phyloP scores from a whole-genome alignment of 2,113 vertebrate genomes.

The Columbina picui region DNA sequence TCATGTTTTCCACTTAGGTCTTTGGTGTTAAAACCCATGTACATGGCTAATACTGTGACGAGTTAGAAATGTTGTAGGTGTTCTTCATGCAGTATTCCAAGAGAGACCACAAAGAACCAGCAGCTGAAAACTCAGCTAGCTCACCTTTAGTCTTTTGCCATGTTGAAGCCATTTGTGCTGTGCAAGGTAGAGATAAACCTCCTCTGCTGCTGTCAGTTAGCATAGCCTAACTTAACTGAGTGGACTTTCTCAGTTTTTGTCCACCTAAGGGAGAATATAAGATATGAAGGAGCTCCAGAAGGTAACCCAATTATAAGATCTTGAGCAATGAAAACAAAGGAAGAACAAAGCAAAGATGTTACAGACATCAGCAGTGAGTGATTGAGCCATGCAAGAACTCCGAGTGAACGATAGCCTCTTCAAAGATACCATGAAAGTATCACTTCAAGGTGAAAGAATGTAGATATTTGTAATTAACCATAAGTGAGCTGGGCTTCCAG shows the following conservation, averaged over 20 bases:
- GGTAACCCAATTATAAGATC: background rate
- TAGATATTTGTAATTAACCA: background rate
- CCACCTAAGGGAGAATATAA: background rate
- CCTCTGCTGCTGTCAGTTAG: constrained; percentile 15
- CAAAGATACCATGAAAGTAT: background rate
- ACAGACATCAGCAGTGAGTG: background rate
- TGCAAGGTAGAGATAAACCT: constrained; percentile 8
- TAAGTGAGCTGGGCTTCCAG: background rate
- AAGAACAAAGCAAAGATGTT: background rate
- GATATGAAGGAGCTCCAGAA: background rate
- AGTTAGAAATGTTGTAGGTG: constrained; percentile 57
- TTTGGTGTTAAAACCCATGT: constrained; percentile 74
- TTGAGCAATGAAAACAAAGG: background rate
- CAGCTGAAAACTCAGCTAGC: constrained; percentile 3
- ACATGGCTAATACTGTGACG: constrained; percentile 69
- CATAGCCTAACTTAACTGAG: background rate
- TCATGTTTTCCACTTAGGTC: constrained; percentile 61
- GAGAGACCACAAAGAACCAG: constrained; percentile 32
- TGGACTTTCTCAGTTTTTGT: background rate
- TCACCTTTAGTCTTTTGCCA: constrained; percentile 9
- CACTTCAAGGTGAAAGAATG: background rate
- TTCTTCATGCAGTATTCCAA: constrained; percentile 55
- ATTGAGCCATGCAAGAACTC: background rate
- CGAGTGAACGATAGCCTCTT: background rate
- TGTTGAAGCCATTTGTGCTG: constrained; percentile 17